Conservation (phyloP, 2,888 invertebrate genomes). For the Trissoscelio sp. region DNA sequence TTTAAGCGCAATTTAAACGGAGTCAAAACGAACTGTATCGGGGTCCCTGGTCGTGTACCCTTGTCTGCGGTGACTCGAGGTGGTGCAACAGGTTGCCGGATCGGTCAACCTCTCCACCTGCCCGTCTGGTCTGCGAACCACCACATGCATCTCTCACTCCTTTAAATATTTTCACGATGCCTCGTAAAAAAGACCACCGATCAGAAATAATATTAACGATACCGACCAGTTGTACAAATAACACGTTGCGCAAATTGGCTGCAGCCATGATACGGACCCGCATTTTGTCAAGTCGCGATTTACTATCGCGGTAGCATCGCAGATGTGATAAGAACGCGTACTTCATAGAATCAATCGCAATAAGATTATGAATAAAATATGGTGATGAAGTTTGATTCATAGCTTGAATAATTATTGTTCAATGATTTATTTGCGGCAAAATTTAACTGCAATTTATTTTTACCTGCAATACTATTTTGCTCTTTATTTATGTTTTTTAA, state of each 20-base stretch:
- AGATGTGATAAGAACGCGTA: conserved; percentile 2
- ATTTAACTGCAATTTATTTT: too few species aligned
- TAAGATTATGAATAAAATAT: background rate
- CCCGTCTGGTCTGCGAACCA: conserved; percentile 76
- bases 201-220: conserved; percentile 54
- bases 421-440: background rate
- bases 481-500: too few species aligned
- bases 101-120: conserved; percentile 79
- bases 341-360: conserved; percentile 1
- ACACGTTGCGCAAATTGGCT: conserved; percentile 48
- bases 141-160: conserved; percentile 59
- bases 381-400: background rate
- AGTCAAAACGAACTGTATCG: conserved; percentile 57
- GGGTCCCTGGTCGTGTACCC: conserved; percentile 58
- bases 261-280: conserved; percentile 26
- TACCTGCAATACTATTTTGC: too few species aligned
- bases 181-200: conserved; percentile 31
- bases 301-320: conserved; percentile 35
- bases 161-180: conserved; percentile 49
- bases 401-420: background rate
- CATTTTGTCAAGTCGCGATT: conserved; percentile 40
- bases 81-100: conserved; percentile 80
- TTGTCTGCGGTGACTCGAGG: conserved; percentile 65
- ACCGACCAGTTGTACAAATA: conserved; percentile 57
- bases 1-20: conserved; percentile 62